Conservation (phyloP, 2,113 vertebrate species). For the Bettongia penicillata region DNA sequence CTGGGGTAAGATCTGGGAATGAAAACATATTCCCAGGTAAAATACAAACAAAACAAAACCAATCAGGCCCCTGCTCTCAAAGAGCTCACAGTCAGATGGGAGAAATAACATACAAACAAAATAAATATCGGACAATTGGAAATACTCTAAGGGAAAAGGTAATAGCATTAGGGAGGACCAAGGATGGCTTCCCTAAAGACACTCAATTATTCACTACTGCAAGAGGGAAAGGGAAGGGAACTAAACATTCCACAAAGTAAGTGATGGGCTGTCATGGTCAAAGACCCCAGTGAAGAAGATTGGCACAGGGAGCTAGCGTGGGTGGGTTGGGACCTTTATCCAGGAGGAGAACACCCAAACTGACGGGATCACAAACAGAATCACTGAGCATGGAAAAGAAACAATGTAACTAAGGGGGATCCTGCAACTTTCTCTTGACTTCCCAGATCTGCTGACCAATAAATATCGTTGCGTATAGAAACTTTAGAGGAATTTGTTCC, state of each 20-base stretch:
- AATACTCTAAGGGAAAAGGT: background rate
- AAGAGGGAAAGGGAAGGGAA: no score
- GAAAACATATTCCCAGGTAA: background rate
- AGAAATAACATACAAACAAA: background rate
- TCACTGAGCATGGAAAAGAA: background rate
- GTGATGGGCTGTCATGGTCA: background rate
- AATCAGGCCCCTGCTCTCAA: background rate
- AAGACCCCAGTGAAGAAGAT: background rate
- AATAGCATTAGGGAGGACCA: background rate
- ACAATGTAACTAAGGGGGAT: no score
- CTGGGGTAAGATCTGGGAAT: background rate
- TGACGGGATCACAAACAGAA: background rate
- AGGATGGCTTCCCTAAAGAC: no score
- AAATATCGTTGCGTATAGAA: background rate
- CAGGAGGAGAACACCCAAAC: background rate
- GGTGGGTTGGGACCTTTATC: background rate
- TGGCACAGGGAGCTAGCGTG: no score
- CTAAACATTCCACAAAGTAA: background rate
- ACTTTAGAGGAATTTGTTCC: background rate
- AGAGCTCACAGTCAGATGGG: background rate
- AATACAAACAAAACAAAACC: background rate
- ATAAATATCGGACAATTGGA: background rate
- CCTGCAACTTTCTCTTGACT: no score
- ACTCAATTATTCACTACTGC: no score
- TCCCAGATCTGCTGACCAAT: background rate